Evolutionary conservation across 2,888 invertebrate genomes (phyloP).

Genomic region (Meghimatium bilineatum): DNA sequence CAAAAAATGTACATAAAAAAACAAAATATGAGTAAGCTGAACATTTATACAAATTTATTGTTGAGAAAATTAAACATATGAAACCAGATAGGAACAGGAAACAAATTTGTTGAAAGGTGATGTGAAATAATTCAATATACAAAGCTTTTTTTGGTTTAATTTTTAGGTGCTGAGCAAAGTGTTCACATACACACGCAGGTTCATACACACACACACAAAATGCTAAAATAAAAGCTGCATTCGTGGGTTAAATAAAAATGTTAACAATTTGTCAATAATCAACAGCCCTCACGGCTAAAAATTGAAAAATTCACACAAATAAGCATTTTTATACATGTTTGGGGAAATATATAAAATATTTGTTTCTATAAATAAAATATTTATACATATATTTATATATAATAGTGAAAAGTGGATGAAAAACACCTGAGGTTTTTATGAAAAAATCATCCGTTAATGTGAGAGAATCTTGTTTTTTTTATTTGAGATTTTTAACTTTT

Average conservation of each 20-base stretch:
- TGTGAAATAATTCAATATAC: constrained; percentile 36
- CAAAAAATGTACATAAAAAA: not conserved
- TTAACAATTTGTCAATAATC: not conserved
- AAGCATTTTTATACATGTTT: not conserved
- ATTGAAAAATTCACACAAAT: not conserved
- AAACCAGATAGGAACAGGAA: constrained; percentile 41
- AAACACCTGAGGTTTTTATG: too few relatives aligned
- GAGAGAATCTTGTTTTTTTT: too few relatives aligned
- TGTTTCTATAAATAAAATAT: too few relatives aligned
- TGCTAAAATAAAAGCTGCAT: constrained; percentile 6
- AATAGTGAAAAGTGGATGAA: too few relatives aligned
- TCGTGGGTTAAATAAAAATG: not conserved
- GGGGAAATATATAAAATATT: not conserved
- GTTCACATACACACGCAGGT: constrained; percentile 39
- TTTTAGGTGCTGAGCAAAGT: constrained; percentile 27
- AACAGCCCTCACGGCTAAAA: not conserved
- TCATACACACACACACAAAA: constrained; percentile 25
- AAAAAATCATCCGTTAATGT: too few relatives aligned
- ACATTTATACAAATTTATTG: constrained; percentile 48
- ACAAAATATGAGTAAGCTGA: constrained; percentile 26
- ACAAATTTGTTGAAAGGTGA: constrained; percentile 30
- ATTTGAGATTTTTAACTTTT: too few relatives aligned
- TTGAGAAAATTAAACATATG: constrained; percentile 32
- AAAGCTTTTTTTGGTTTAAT: constrained; percentile 28
- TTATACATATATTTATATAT: too few relatives aligned